Base-by-base conservation (phyloP, 1,140 invertebrate species). In the Macrosteles quadrilineatus region DNA sequence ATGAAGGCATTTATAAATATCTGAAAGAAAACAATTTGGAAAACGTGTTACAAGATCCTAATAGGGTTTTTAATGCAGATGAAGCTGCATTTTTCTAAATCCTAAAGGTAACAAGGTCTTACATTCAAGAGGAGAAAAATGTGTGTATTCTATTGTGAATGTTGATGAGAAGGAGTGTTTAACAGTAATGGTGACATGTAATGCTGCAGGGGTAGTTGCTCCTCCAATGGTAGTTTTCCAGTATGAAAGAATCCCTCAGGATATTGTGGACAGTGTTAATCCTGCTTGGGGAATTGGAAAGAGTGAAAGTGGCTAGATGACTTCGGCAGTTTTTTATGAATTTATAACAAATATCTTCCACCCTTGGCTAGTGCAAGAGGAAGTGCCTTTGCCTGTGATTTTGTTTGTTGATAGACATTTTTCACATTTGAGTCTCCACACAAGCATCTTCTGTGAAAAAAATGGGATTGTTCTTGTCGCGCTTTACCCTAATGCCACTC, bases 401-500 rank as follows among this genome's bases (percentile, higher is more conserved):
- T 73, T 82, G 21, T 83, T 80, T 77, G 47, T 83, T 12, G 81
- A 83, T 76, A 79, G 80, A 3, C 80, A 83, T 67, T 68, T 45
- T 19, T 79, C 77, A 40, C 80, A 83, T 70, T 27, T 79, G 47
- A 79, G 76, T 27, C 66, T 81, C 6, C 32, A 77, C 17, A 9
- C 80, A 19, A 78, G 75, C 53, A 72, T 78, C 11, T 81, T 82
- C 72, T 83, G 82, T 68, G 29, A 36, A 1, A 70, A 77, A 67
- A 80, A 81, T 65, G n/a, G n/a, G n/a, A n/a, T n/a, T n/a, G n/a
- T n/a, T n/a, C n/a, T n/a, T n/a, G n/a, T n/a, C n/a, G n/a, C n/a
- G n/a, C n/a, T n/a, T 77, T 78, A 76, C 32, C 80, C 80, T 9
- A 83, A 83, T 74, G 73, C 79, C 1, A 82, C 80, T 2, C 80